These are phyloP conservation scores for Scaptomyza cyrtandrae DNA, from an alignment of 2,888 invertebrate genomes.

Conservation along the genomic window DNA sequence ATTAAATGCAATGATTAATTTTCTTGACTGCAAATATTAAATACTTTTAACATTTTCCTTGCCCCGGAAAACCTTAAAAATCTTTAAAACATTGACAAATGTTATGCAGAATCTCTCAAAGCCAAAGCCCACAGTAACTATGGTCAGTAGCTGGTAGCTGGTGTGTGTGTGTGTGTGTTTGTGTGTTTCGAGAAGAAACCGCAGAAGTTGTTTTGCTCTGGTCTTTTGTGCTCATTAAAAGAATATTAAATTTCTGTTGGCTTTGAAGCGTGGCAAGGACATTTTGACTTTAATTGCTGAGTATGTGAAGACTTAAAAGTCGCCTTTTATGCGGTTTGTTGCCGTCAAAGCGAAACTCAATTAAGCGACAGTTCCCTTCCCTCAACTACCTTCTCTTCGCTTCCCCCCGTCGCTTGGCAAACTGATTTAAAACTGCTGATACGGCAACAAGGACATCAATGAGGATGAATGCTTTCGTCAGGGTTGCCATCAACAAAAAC, in stretches of 20 bases:
- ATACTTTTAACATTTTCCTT: too few relatives aligned
- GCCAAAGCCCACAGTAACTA: not conserved
- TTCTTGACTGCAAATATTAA: too few relatives aligned
- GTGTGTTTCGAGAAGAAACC: constrained; percentile 46
- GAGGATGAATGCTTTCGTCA: not conserved
- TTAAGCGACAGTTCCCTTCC: constrained; percentile 60
- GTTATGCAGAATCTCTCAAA: not conserved
- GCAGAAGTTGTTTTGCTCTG: constrained; percentile 50
- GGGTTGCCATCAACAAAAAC: constrained; percentile 52
- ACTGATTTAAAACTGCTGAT: constrained; percentile 76
- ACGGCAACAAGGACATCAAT: constrained; percentile 47
- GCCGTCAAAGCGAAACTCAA: constrained; percentile 79
- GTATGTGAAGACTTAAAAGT: constrained; percentile 79
- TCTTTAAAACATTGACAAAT: not conserved
- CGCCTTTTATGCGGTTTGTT: constrained; percentile 75
- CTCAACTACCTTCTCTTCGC: constrained; percentile 6
- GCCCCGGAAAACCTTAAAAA: not conserved
- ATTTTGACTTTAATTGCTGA: constrained; percentile 65
- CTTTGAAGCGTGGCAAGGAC: constrained; percentile 21
- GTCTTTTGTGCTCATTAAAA: constrained; percentile 61
- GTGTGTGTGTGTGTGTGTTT: not conserved
- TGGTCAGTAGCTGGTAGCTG: constrained; percentile 57
- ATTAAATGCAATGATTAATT: too few relatives aligned
- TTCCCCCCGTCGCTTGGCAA: constrained; percentile 9
- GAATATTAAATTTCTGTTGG: constrained; percentile 68